These are phyloP conservation scores for Podilymbus podiceps DNA, from an alignment of 2,113 vertebrate species.

Conservation along the genomic window DNA sequence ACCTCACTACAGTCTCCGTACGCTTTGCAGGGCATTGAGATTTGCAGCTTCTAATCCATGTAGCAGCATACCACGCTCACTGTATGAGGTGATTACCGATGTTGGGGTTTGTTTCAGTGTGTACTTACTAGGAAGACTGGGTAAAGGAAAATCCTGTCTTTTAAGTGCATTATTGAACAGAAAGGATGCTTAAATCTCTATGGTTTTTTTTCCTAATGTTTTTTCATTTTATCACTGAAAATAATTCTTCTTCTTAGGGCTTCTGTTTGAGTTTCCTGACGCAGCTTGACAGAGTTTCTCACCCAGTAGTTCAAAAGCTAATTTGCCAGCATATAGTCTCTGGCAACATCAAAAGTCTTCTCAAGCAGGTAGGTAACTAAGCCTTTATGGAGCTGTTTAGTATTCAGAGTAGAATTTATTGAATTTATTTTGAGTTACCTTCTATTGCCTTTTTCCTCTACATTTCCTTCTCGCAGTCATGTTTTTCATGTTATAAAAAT, in stretches of 20 bases:
- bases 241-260: constrained; percentile 75
- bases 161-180: neutral
- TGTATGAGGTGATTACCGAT: constrained; percentile 86
- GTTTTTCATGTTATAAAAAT: neutral
- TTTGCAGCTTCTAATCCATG: constrained; percentile 88
- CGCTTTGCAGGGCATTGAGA: constrained; percentile 89
- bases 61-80: constrained; percentile 85
- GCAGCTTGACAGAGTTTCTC: constrained; percentile 90
- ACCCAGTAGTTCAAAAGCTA: constrained; percentile 89
- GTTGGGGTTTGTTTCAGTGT: neutral
- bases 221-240: neutral
- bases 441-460: neutral
- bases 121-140: neutral
- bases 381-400: neutral
- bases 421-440: neutral
- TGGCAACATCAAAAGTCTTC: constrained; percentile 86
- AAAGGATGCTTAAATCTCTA: neutral
- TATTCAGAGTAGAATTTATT: neutral
- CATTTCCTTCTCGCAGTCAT: neutral
- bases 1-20: constrained; percentile 95
- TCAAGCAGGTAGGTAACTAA: constrained; percentile 83
- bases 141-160: neutral
- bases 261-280: constrained; percentile 97
- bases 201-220: neutral
- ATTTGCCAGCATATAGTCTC: constrained; percentile 88